Conservation (phyloP, 2,888 invertebrate genomes). For the Zaprionus bogoriensis region DNA sequence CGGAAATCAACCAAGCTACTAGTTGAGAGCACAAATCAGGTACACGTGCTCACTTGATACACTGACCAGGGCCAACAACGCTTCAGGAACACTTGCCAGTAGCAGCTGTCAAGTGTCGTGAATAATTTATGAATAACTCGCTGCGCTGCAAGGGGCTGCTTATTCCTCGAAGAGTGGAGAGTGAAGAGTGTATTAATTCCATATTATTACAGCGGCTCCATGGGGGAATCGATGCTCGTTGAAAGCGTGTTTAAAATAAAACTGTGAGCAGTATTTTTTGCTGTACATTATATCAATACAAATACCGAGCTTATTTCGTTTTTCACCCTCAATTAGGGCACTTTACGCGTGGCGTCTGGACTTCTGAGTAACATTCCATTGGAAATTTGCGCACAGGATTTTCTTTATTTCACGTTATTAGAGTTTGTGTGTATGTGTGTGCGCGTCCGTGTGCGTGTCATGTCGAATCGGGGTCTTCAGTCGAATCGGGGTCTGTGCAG, state of each 20-base stretch:
- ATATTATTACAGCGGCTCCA: conserved; percentile 29
- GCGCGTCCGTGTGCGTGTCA: background rate
- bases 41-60: conserved; percentile 33
- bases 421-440: background rate
- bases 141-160: conserved; percentile 25
- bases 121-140: conserved; percentile 68
- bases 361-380: conserved; percentile 33
- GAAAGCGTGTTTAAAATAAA: conserved; percentile 15
- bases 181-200: conserved; percentile 53
- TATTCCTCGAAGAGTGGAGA: conserved; percentile 24
- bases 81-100: conserved; percentile 47
- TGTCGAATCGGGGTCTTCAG: background rate
- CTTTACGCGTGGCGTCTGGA: conserved; percentile 4
- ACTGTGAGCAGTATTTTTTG: background rate
- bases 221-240: background rate
- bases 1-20: too few relatives aligned
- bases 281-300: background rate
- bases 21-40: conserved; percentile 29
- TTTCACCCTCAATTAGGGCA: conserved; percentile 34
- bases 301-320: conserved; percentile 11
- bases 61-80: conserved; percentile 25
- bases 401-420: conserved; percentile 54
- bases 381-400: conserved; percentile 45
- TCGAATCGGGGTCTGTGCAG: background rate
- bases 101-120: conserved; percentile 70